Conservation (phyloP, 2,888 invertebrate species). For the Ochropacha duplaris region DNA sequence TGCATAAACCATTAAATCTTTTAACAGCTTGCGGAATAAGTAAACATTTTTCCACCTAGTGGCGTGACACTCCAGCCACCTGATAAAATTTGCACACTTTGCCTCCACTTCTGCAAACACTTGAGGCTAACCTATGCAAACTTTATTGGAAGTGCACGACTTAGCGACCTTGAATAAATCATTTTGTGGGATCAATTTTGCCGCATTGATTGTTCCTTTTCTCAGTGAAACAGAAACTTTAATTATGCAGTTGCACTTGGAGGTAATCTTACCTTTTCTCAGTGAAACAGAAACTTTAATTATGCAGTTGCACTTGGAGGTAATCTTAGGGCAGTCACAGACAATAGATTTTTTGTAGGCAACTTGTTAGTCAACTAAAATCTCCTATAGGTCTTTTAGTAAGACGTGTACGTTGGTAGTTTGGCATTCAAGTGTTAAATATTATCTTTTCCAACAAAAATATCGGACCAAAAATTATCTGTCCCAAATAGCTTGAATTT, state of each 20-base stretch:
- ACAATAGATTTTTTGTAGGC: too few relatives aligned
- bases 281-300: background rate
- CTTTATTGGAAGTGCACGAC: constrained; percentile 29
- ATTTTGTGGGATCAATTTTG: constrained; percentile 12
- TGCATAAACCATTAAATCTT: too few relatives aligned
- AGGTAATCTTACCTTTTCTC: background rate
- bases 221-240: background rate
- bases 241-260: background rate
- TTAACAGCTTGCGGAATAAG: too few relatives aligned
- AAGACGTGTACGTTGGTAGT: too few relatives aligned
- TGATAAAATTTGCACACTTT: constrained; percentile 40
- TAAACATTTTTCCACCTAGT: constrained; percentile 9
- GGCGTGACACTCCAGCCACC: constrained; percentile 14
- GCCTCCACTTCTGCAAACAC: constrained; percentile 19
- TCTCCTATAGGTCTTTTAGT: too few relatives aligned
- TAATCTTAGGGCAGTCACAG: too few relatives aligned
- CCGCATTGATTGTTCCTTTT: background rate
- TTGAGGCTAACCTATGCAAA: constrained; percentile 33
- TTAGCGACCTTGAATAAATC: constrained; percentile 22
- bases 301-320: background rate
- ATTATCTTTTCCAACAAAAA: too few relatives aligned
- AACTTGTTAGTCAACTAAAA: too few relatives aligned
- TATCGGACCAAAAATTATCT: too few relatives aligned
- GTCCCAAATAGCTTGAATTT: too few relatives aligned
- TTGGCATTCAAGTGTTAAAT: too few relatives aligned